Base-by-base conservation (phyloP, 2,888 invertebrate species). In the Xestia c-nigrum region DNA sequence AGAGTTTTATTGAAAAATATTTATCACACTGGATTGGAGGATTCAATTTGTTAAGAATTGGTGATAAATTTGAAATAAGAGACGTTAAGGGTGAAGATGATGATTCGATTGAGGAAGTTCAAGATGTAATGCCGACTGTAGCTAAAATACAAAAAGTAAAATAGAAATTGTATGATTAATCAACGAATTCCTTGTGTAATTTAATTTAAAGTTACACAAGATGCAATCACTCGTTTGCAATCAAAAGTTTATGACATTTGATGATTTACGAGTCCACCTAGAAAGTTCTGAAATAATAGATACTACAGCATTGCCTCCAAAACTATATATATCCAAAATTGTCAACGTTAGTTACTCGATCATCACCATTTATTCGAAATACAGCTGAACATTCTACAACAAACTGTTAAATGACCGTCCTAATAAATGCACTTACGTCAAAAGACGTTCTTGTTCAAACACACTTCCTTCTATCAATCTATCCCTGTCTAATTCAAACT, bases 1-100 rank as follows among this genome's bases (percentile, higher is more conserved):
- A 95, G 94, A 94, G 93, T 94, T 95, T 94, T 95, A 96, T 96
- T 96, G 92, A 94, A 94, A 95, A 95, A 86, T 87, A 88, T 86
- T 86, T 92, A 95, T 91, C 84, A 87, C 78, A 77, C 82, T 74
- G 76, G 65, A 75, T 76, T 78, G 76, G 69, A 79, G 75, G 24
- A 84, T 81, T 86, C 81, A 88, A 86, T 86, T 83, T 85, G 85
- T 82, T 71, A 59, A 52, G n/a, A 67, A 77, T 82, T 71, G 73
- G 78, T 77, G 83, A 82, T 77, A 73, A 70, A 85, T 81, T n/a
- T 46, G 38, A 46, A n/a, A 52, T 61, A 5, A 31, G 71, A 66
- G 40, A 21, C 12, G 52, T 61, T 59, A 70, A n/a, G 50, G 69
- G 52, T 78, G 57, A 76, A 61, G n/a, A 76, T 16, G 52, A 61